phyloP scores from a whole-genome alignment of 2,113 vertebrate species.

The Carassius auratus region DNA sequence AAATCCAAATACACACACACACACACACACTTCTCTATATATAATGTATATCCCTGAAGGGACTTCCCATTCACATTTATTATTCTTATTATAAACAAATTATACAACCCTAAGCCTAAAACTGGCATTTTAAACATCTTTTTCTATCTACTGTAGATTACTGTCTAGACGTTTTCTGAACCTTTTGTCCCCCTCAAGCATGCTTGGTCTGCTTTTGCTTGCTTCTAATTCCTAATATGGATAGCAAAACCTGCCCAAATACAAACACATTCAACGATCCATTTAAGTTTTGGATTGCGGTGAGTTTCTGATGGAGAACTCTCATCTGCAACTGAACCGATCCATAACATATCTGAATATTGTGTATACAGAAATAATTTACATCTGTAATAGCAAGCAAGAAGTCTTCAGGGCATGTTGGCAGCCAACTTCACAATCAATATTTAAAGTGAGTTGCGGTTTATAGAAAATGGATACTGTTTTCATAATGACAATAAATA shows the following conservation, averaged over 20 bases:
- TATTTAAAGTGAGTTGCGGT: background rate
- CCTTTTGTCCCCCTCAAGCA: background rate
- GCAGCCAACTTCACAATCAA: background rate
- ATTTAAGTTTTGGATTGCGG: background rate
- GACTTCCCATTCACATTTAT: background rate
- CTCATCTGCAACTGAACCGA: background rate
- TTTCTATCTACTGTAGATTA: background rate
- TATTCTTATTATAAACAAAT: slow-evolving; percentile 10
- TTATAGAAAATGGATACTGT: background rate
- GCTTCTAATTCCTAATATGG: slow-evolving; percentile 11
- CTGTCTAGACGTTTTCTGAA: background rate
- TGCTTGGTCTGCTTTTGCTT: background rate
- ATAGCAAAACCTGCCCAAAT: background rate
- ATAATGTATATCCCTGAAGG: background rate
- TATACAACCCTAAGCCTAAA: slow-evolving; percentile 9
- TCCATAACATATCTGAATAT: background rate
- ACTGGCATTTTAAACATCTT: background rate
- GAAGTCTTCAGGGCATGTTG: background rate
- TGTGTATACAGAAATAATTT: background rate
- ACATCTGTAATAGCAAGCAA: background rate
- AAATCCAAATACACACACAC: slow-evolving; percentile 3
- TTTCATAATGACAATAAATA: background rate
- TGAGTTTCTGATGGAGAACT: background rate
- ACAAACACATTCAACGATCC: background rate
- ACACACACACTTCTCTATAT: background rate